Conservation (phyloP, 2,888 invertebrate genomes). For the Dasypogon diadema region DNA sequence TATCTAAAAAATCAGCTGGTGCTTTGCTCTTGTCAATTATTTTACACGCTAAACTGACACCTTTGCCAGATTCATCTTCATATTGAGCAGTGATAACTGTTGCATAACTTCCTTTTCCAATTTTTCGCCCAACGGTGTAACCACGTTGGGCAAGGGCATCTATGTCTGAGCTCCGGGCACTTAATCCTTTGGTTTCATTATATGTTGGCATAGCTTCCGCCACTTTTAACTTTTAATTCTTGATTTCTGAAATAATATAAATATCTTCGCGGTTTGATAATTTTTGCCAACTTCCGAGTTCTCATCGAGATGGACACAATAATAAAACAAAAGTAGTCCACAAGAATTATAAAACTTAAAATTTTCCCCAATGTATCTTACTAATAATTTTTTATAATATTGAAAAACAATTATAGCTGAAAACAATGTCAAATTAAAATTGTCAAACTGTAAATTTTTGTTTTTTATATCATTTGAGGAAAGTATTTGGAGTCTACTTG, state of each 20-base stretch:
- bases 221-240: neutral
- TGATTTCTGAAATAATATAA: constrained; percentile 1
- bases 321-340: neutral
- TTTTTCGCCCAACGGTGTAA: constrained; percentile 84
- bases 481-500: constrained; percentile 48
- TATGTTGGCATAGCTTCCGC: constrained; percentile 44
- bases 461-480: constrained; percentile 24
- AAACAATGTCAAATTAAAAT: constrained; percentile 53
- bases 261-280: constrained; percentile 16
- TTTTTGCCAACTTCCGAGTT: constrained; percentile 2
- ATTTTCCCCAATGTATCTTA: constrained; percentile 46
- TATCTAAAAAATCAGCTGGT: constrained; percentile 88
- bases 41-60: constrained; percentile 85
- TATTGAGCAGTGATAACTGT: constrained; percentile 89
- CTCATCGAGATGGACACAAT: constrained; percentile 11
- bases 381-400: constrained; percentile 52
- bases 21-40: constrained; percentile 92
- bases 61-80: constrained; percentile 74
- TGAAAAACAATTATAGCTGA: constrained; percentile 41
- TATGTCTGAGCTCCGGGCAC: constrained; percentile 85
- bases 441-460: constrained; percentile 53
- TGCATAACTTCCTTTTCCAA: constrained; percentile 92
- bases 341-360: constrained; percentile 50
- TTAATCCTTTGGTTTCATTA: constrained; percentile 63
- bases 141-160: constrained; percentile 87